Evolutionary conservation across 2,113 vertebrate genomes (phyloP), one percentile per base, ranked within the genome.

Genomic region (Butorides virescens): DNA sequence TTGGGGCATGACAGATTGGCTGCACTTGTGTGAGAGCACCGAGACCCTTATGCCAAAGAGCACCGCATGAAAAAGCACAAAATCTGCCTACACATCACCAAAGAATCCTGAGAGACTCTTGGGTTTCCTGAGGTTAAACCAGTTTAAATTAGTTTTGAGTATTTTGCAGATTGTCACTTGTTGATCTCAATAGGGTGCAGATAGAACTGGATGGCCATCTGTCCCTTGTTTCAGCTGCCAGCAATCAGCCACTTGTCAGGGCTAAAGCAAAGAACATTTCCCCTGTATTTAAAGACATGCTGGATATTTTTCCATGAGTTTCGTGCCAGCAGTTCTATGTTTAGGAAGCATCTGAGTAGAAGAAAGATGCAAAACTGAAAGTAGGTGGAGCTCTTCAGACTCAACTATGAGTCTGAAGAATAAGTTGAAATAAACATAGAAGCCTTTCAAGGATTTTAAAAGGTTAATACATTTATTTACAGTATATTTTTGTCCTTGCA

Each of bases 81-180:
- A 86, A 91, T 83, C 53, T 93, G 81, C 80, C 73, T 82, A 32
- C 49, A 58, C 46, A 59, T 93, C 53, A 44, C 85, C 52, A 70
- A 75, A 88, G 78, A 88, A 86, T 59, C 82, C 77, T 59, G 42
- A 53, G 73, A 94, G 49, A 71, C 86, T 93, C 66, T 58, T 88
- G 67, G 50, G 81, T 80, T 97, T 97, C 68, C 73, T 91, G 76
- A 97, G 95, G 92, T 98, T 97, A 97, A 97, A 97, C 83, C 83
- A 90, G 52, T 95, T 97, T 96, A 96, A 97, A 94, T 98, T 96
- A 97, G 70, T 90, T 97, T 90, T 96, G 87, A 96, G 94, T 84
- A 87, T 96, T 95, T 94, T 97, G 81, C 83, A 97, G 95, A 97
- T 97, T 97, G 86, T 98, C 94, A 92, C 93, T 98, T 97, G 92